Evolutionary conservation across 2,888 invertebrate species (phyloP), one percentile per base, ranked within the genome.

Genomic region (Melinaea menophilus): DNA sequence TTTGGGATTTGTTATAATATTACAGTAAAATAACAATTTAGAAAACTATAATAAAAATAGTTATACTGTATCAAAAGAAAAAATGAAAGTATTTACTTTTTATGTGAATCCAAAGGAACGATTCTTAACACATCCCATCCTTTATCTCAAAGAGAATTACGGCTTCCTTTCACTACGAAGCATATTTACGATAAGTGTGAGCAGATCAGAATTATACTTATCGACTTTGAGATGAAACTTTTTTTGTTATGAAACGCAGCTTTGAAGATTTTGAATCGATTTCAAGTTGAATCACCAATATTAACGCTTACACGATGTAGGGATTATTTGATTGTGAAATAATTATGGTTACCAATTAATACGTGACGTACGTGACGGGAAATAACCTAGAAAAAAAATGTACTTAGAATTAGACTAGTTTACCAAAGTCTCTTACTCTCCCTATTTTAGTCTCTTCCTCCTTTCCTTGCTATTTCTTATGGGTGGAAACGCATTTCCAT

Each of bases 111-210:
- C 31, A 7, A 7, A 31, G 7, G 4, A 51, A 22, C 22, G 1
- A 11, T 51, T 51, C 11, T 51, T 11, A 51, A 51, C 51, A 51
- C 5, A 51, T 37, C 59, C 22, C 37, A 51, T 51, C 54, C 54
- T 59, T 59, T 47, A 59, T 55, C 41, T 59, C 59, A 33, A 59
- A n/a, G 35, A 59, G 55, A 59, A 59, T 35, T 48, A 41, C 41
- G 45, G 54, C 45, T 59, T 33, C 45, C 59, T 13, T n/a, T 45
- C n/a, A 55, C n/a, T 54, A 4, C 33, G 11, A 46, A 58, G 2
- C 59, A 45, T 59, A 56, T 63, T 51, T 57, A 46, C 45, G 63
- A 35, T 59, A 56, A 63, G 56, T 63, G 63, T 35, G 56, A 59
- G 54, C 56, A 51, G 54, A 63, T 54, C 56, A 51, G 45, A 63